A percentile compares a stretch with the other conserved stretches of the same genome.
Evolutionary conservation across 2,888 invertebrate genomes (phyloP).

Genomic region (Cyrtodaria siliqua): DNA sequence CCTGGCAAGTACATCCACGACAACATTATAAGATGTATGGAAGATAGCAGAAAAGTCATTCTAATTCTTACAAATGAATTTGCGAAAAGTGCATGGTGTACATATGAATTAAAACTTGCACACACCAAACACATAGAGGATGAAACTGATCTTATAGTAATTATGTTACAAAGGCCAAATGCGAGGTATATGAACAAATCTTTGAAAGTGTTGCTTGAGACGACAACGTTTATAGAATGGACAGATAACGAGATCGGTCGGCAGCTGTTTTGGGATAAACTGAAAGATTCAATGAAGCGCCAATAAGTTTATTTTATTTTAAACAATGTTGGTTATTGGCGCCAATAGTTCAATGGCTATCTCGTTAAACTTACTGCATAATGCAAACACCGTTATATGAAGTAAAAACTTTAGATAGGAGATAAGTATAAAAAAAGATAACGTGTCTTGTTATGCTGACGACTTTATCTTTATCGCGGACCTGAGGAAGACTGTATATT

Average conservation of each 20-base stretch:
- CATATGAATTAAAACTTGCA: background rate
- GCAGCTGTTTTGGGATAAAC: conserved; percentile 10
- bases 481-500: too few species aligned
- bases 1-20: too few species aligned
- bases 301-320: too few species aligned
- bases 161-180: background rate
- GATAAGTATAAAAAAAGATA: too few species aligned
- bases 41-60: conserved; percentile 15
- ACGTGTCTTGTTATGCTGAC: too few species aligned
- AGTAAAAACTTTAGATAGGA: too few species aligned
- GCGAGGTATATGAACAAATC: conserved; percentile 21
- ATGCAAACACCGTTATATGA: too few species aligned
- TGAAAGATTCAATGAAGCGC: conserved; percentile 19
- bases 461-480: too few species aligned
- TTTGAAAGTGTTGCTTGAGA: conserved; percentile 13
- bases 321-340: too few species aligned
- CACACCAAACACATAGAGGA: conserved; percentile 15
- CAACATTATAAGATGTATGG: background rate
- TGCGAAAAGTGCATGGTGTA: conserved; percentile 22
- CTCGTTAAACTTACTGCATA: too few species aligned
- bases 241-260: conserved; percentile 7
- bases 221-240: conserved; percentile 26
- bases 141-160: conserved; percentile 2
- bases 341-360: too few species aligned
- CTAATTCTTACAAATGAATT: conserved; percentile 15